phyloP scores from a whole-genome alignment of 2,888 invertebrate genomes.

The Mesodorylaimus sp. region DNA sequence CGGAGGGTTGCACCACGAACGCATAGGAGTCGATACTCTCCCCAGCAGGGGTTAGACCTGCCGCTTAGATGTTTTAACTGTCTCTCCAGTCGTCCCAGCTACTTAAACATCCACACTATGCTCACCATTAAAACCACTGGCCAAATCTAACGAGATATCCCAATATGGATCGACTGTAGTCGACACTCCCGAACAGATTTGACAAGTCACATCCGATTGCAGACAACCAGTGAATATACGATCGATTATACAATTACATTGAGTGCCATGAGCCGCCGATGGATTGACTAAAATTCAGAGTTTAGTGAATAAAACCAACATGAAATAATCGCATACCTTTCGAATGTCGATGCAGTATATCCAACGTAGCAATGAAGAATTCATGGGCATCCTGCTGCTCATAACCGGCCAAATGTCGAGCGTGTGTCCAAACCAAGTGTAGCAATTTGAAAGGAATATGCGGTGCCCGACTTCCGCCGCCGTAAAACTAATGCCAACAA shows the following conservation, averaged over 20 bases:
- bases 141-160: conserved; percentile 88
- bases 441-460: conserved; percentile 69
- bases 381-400: conserved; percentile 98
- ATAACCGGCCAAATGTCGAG: conserved; percentile 75
- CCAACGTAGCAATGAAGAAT: conserved; percentile 84
- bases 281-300: background rate
- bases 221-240: conserved; percentile 87
- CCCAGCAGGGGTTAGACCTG: too few species aligned
- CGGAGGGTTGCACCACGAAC: too few species aligned
- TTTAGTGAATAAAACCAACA: conserved; percentile 7
- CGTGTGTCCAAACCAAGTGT: conserved; percentile 90
- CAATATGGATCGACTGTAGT: conserved; percentile 93
- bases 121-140: too few species aligned
- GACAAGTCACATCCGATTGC: conserved; percentile 89
- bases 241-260: conserved; percentile 85
- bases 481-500: conserved; percentile 49
- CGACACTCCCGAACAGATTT: conserved; percentile 66
- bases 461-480: conserved; percentile 66
- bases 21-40: too few species aligned
- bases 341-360: conserved; percentile 71
- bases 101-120: too few species aligned
- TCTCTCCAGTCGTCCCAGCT: too few species aligned
- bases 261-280: conserved; percentile 13
- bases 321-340: conserved; percentile 29
- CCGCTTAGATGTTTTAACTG: too few species aligned